Evolutionary conservation across 2,797 vertebrate genomes (phyloP).

Genomic region (Tapera naevia): DNA sequence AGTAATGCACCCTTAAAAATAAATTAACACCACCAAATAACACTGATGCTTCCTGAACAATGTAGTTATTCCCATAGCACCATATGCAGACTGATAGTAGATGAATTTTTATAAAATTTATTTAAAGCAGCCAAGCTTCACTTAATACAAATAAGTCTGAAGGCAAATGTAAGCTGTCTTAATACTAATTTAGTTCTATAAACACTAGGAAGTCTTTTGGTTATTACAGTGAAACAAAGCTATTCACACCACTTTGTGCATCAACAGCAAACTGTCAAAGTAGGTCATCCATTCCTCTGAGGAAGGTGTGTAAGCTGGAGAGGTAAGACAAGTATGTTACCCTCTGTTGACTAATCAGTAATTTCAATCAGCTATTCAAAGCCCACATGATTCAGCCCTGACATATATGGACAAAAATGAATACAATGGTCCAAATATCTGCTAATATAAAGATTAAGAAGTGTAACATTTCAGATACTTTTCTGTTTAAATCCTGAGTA

Average conservation of each 20-base stretch:
- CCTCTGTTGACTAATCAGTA: not conserved
- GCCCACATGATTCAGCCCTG: not conserved
- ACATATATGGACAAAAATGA: not conserved
- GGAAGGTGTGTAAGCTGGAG: not conserved
- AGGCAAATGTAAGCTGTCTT: not conserved
- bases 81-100: not conserved
- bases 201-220: not conserved
- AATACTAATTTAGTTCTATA: not conserved
- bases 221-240: not conserved
- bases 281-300: not conserved
- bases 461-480: not conserved
- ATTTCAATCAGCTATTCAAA: not conserved
- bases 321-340: not conserved
- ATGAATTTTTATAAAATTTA: not conserved
- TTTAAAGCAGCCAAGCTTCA: not conserved
- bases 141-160: not conserved
- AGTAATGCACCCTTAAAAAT: not conserved
- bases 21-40: not conserved
- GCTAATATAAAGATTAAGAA: not conserved
- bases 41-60: not conserved
- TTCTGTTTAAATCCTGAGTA: not conserved
- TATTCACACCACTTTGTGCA: not conserved
- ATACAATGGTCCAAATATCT: not conserved
- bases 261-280: not conserved
- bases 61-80: not conserved